Evolutionary conservation across 1,140 invertebrate species (phyloP), one percentile per base, ranked within the genome.

Genomic region (Eumaeus atala): DNA sequence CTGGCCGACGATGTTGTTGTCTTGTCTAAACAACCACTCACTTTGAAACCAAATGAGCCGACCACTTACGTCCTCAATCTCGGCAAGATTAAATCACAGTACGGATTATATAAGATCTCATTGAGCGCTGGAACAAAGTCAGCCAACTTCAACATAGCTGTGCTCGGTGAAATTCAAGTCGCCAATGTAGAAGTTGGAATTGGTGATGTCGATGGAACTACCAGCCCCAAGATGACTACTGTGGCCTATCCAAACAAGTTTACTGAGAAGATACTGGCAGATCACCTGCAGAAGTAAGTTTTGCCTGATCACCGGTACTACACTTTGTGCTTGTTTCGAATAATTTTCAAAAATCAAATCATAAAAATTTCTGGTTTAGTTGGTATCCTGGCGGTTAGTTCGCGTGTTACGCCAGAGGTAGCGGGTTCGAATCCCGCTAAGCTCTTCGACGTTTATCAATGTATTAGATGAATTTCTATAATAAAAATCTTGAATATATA

Each of bases 161-260:
- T 95, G 28, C 84, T 95, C 10, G 92, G 92, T 7, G 90, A 92
- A 54, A 90, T 97, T 3, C 89, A 90, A 55, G 89, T 98, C 0
- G 91, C 95, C 64, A 91, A 90, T 61, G 89, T 96, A 28, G 95
- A 98, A 77, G 90, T 98, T 59, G 96, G 96, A n/a, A 91, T 96
- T 21, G 93, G 92, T 12, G 96, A 98, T 84, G 92, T 94, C 6
- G 97, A 98, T 89, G 94, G 95, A 51, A 93, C 92, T 10, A 93
- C 94, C 14, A 92, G 93, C 59, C 91, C 94, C 1, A 94, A 94
- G 79, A 88, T 96, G 49, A 91, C 91, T 40, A 95, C 92, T 71
- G 85, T 97, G 5, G 70, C 84, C 2, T 91, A 93, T 81, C 93
- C 94, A 0, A 91, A 92, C 57, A 95, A 94, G 70, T 82, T 95